phyloP scores from a whole-genome alignment of 1,140 invertebrate species.

The Hirudo medicinalis region DNA sequence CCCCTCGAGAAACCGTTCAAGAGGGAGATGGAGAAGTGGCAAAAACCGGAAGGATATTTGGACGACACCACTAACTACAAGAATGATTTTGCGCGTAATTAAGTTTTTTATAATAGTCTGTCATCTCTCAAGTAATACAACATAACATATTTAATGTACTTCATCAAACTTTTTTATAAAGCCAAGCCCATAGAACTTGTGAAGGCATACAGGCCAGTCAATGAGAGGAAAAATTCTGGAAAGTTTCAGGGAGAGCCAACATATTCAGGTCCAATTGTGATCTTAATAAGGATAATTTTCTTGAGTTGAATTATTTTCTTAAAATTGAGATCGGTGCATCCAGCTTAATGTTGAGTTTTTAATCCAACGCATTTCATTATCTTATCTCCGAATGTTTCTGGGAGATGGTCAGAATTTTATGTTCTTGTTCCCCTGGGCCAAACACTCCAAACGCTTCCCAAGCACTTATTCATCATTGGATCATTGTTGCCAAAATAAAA shows the following conservation, averaged over 20 bases:
- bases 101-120: conserved; percentile 1
- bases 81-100: conserved; percentile 37
- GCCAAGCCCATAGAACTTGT: conserved; percentile 34
- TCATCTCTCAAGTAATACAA: background rate
- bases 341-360: no score
- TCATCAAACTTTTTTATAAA: conserved; percentile 24
- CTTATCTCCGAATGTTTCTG: no score
- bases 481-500: no score
- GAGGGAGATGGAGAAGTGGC: conserved; percentile 32
- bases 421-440: no score
- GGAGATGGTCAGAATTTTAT: no score
- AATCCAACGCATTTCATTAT: no score
- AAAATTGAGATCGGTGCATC: no score
- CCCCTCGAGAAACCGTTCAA: conserved; percentile 30
- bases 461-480: no score
- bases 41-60: conserved; percentile 34
- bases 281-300: background rate
- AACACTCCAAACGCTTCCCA: no score
- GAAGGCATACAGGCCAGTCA: conserved; percentile 32
- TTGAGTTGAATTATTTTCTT: background rate
- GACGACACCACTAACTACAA: conserved; percentile 39
- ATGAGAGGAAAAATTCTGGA: conserved; percentile 27
- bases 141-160: background rate
- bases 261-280: conserved; percentile 31
- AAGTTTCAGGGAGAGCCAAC: conserved; percentile 43